Evolutionary conservation across 2,797 vertebrate species (phyloP), one percentile per base, ranked within the genome.

Genomic region (Helarctos malayanus): DNA sequence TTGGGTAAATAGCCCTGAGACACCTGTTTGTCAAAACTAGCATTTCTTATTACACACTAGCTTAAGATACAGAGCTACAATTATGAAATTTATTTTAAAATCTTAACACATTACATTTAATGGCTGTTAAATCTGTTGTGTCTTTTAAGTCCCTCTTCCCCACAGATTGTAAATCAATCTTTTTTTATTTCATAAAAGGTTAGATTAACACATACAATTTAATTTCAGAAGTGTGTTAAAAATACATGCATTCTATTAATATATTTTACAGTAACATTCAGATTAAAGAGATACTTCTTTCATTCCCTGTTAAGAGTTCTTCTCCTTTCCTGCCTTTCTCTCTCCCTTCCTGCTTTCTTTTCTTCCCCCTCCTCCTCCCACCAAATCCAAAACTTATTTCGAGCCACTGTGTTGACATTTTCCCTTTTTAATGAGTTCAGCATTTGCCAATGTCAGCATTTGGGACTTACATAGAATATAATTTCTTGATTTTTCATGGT

Each of bases 401-500:
- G 10, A 65, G 8, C 25, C 47, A 52, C 35, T 52, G 7, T 71
- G 29, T 84, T 84, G 41, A 85, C 27, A 73, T 73, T 89, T 89
- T 21, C 47, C 2, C 79, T 75, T 97, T 85, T 52, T 69, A 89
- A 63, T 73, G 23, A 69, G 65, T 76, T 96, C 65, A 71, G 6
- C 63, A 82, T 95, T 80, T 63, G 59, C 71, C 56, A 75, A 12
- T 90, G n/a, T 79, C n/a, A 80, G 71, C 73, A 80, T 86, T 82
- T 86, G 56, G 25, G 25, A 12, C 82, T 94, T 91, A n/a, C 41
- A 78, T 61, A 59, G 86, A 80, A 94, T 95, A 76, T 91, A 89
- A 89, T 35, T 47, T 80, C 69, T 94, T 87, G 86, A 78, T 87
- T 93, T 94, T 95, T 89, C 59, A n/a, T 59, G 47, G 6, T 69